Evolutionary conservation across 2,797 vertebrate species (phyloP).

Genomic region (Pagetopsis macropterus): DNA sequence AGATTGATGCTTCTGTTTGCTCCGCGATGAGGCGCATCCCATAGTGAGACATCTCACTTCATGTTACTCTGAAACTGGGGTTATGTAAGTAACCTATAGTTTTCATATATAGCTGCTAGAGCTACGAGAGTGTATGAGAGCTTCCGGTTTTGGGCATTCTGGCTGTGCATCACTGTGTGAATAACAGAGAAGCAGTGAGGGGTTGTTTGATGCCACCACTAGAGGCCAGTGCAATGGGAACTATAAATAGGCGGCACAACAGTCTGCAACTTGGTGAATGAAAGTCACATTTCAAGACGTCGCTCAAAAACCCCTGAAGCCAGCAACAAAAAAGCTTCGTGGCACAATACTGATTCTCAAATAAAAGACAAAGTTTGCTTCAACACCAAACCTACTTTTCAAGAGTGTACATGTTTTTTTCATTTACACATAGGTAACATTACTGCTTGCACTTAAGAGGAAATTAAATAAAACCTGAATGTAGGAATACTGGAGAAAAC

Average conservation of each 20-base stretch:
- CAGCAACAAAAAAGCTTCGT: constrained; percentile 27
- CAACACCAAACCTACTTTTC: constrained; percentile 37
- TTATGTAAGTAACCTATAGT: no score
- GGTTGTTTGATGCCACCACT: not conserved
- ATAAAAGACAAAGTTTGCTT: constrained; percentile 32
- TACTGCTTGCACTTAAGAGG: constrained; percentile 25
- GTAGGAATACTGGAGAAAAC: not conserved
- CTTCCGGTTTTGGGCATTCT: not conserved
- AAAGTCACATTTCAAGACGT: constrained; percentile 33
- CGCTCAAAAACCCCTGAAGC: constrained; percentile 17
- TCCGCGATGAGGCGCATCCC: no score
- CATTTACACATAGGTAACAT: constrained; percentile 30
- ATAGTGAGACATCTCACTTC: no score
- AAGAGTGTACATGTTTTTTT: constrained; percentile 26
- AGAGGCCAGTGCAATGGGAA: constrained; percentile 45
- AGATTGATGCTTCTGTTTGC: no score
- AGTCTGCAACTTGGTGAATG: constrained; percentile 36
- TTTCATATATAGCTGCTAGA: no score
- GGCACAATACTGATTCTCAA: constrained; percentile 30
- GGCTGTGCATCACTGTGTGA: constrained; percentile 7
- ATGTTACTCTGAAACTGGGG: no score
- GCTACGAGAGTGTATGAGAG: no score
- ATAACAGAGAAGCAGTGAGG: not conserved
- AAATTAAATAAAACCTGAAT: constrained; percentile 24
- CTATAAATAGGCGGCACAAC: constrained; percentile 36